Evolutionary conservation across 2,113 vertebrate genomes (phyloP), one percentile per base, ranked within the genome.

Genomic region (Centropus bengalensis): DNA sequence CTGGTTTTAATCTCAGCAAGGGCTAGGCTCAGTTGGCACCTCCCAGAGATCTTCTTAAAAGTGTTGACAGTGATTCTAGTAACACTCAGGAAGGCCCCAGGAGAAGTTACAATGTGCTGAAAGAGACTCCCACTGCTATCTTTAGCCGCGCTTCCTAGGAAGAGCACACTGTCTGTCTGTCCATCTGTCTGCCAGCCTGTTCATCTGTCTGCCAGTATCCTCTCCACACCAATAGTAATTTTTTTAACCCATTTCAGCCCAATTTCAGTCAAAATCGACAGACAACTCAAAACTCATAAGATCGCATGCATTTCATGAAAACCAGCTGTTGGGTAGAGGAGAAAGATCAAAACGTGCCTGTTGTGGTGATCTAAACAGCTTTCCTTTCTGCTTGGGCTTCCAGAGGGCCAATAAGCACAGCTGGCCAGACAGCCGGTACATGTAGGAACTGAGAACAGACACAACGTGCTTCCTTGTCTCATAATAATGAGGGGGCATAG

Each of bases 1-100:
- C 52, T 91, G 60, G 52, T 75, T 88, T 93, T 83, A 78, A 75
- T 83, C 52, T 81, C 66, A 52, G 30, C 33, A 68, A 83, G 69
- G 40, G 8, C 56, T 95, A n/a, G 2, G 47, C 59, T 85, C 49
- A 36, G 47, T 30, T 83, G 64, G 60, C 75, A 80, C 55, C 44
- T 75, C 49, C 49, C 80, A 83, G 44, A 1, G 0, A 78, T 75
- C 52, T 28, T 8, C 63, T 96, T 80, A 2, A 1, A 75, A 83
- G 75, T 81, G 94, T 47, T 94, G 89, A 94, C 89, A 97, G 89
- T 0, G 4, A 49, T 86, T 52, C 33, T 86, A 86, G 85, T 81
- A 93, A 89, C 33, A 30, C 64, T 90, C 10, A 6, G 12, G 52
- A 78, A 51, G n/a, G 79, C 68, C 79, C 42, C 76, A 68, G 32